A percentile compares a stretch with the other conserved stretches of the same genome.
phyloP scores from a whole-genome alignment of 2,113 vertebrate species.

The Megalops atlanticus region DNA sequence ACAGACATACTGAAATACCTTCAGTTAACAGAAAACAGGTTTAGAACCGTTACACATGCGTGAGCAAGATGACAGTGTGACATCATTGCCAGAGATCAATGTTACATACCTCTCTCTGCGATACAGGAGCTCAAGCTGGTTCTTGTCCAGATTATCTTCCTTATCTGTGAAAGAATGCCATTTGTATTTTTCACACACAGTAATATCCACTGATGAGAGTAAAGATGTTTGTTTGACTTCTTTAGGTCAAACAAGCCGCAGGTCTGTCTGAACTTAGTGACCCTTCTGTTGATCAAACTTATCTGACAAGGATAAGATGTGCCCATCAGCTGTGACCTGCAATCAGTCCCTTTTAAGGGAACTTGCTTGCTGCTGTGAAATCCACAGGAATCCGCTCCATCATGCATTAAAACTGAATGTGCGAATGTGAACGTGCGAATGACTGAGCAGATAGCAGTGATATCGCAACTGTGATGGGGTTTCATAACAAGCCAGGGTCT shows the following conservation, averaged over 20 bases:
- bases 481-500: not conserved
- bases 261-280: slow-evolving; percentile 1
- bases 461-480: not conserved
- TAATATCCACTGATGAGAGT: not conserved
- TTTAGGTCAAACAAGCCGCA: not conserved
- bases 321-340: not conserved
- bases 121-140: slow-evolving; percentile 65
- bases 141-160: slow-evolving; percentile 66
- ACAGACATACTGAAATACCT: not conserved
- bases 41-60: too few species aligned
- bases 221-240: not conserved
- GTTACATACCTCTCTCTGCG: slow-evolving; percentile 55
- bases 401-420: not conserved
- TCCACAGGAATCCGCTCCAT: not conserved
- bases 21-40: not conserved
- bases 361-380: not conserved
- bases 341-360: not conserved
- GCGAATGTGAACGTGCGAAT: not conserved
- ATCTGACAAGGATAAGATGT: not conserved
- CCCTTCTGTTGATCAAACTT: not conserved
- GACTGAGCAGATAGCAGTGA: not conserved
- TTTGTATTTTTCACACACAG: slow-evolving; percentile 16
- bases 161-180: slow-evolving; percentile 52
- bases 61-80: too few species aligned
- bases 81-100: not conserved